Conservation (phyloP, 1,140 invertebrate species). For the Drosophila albomicans region DNA sequence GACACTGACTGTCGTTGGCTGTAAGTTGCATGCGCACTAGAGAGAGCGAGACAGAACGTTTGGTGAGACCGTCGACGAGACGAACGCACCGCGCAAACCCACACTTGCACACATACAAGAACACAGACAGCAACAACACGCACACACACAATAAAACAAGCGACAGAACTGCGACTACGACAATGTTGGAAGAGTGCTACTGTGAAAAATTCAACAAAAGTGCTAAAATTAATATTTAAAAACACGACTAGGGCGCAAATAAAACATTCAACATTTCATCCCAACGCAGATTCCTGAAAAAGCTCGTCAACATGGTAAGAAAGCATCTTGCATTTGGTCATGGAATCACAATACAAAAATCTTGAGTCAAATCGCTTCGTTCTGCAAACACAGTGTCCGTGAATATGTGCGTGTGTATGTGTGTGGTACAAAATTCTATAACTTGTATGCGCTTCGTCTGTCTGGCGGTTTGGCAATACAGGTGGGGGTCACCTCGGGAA, state of each 20-base stretch:
- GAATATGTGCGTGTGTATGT: constrained; percentile 13
- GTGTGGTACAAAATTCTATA: constrained; percentile 50
- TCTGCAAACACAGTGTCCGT: constrained; percentile 18
- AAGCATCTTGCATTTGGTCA: neutral
- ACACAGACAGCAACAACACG: constrained; percentile 43
- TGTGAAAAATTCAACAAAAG: constrained; percentile 73
- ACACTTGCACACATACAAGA: constrained; percentile 29
- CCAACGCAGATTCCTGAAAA: constrained; percentile 68
- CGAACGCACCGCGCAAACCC: constrained; percentile 48
- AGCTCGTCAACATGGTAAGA: constrained; percentile 75
- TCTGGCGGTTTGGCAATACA: constrained; percentile 21
- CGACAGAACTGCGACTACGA: constrained; percentile 56
- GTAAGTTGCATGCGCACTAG: constrained; percentile 40
- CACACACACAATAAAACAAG: constrained; percentile 20
- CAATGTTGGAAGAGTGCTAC: constrained; percentile 61
- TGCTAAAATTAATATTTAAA: constrained; percentile 50
- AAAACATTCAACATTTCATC: constrained; percentile 68
- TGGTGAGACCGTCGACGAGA: constrained; percentile 69
- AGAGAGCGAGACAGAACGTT: constrained; percentile 56
- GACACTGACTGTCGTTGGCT: constrained; percentile 54
- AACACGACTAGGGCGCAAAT: constrained; percentile 25
- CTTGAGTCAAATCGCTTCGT: constrained; percentile 36
- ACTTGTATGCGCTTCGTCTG: constrained; percentile 16
- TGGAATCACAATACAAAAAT: constrained; percentile 16
- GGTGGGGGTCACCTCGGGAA: constrained; percentile 34